phyloP scores from a whole-genome alignment of 2,888 invertebrate species.

The Boloria euphrosyne region DNA sequence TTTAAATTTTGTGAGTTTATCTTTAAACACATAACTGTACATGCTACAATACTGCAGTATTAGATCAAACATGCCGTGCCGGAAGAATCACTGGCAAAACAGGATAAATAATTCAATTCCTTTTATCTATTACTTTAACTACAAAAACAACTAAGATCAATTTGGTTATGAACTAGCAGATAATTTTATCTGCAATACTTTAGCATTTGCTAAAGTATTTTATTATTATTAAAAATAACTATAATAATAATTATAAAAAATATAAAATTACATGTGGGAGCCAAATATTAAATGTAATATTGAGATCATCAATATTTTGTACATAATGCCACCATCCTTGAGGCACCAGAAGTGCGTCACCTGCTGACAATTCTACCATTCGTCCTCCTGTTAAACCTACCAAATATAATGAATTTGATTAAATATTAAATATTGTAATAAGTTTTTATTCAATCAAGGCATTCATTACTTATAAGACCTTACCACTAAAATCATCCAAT shows the following conservation, averaged over 20 bases:
- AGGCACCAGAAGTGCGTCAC: conserved; percentile 94
- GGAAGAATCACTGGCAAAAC: too few species aligned
- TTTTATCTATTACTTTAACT: too few species aligned
- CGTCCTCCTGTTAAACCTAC: conserved; percentile 67
- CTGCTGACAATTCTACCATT: conserved; percentile 87
- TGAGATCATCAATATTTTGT: conserved; percentile 88
- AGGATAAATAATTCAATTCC: too few species aligned
- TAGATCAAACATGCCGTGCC: too few species aligned
- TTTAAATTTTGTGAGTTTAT: too few species aligned
- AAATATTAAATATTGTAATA: neutral
- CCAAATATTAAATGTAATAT: conserved; percentile 86
- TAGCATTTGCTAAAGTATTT: too few species aligned
- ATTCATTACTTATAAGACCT: conserved; percentile 38
- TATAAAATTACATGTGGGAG: conserved; percentile 85
- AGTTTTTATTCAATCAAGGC: neutral
- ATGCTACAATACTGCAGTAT: too few species aligned
- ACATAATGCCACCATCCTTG: conserved; percentile 99
- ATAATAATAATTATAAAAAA: neutral
- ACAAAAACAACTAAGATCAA: too few species aligned
- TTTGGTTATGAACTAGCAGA: too few species aligned
- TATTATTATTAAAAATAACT: neutral
- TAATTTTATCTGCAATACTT: too few species aligned
- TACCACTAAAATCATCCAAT: conserved; percentile 75
- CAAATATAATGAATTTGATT: conserved; percentile 32
- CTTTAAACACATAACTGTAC: too few species aligned